Conservation (phyloP, 2,888 invertebrate genomes). For the Lamellibrachia satsuma region DNA sequence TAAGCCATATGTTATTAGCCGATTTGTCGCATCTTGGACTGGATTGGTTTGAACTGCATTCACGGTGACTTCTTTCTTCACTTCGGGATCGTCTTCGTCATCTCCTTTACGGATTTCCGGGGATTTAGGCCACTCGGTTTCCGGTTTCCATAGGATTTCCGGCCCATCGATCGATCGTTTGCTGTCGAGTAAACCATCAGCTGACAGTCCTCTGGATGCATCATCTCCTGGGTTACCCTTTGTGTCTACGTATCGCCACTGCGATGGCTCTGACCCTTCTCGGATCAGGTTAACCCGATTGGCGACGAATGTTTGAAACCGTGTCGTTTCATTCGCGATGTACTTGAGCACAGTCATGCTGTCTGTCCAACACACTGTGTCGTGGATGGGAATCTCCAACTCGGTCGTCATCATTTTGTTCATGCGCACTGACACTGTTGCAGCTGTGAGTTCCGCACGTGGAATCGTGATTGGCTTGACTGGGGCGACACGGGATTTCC, state of each 20-base stretch:
- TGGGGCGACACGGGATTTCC: too few relatives aligned
- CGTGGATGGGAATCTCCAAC: too few relatives aligned
- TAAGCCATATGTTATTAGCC: slow-evolving; percentile 24
- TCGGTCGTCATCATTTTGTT: too few relatives aligned
- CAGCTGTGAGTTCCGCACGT: too few relatives aligned
- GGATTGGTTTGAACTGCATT: not conserved
- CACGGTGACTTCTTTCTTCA: slow-evolving; percentile 20
- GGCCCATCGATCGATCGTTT: slow-evolving; percentile 36
- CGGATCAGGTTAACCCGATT: slow-evolving; percentile 43
- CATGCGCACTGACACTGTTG: too few relatives aligned
- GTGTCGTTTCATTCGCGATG: slow-evolving; percentile 36
- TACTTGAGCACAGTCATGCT: too few relatives aligned
- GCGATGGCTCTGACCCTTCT: slow-evolving; percentile 35
- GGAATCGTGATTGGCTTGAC: too few relatives aligned
- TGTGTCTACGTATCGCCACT: slow-evolving; percentile 42
- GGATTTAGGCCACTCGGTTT: not conserved
- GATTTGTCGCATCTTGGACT: not conserved
- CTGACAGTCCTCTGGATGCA: slow-evolving; percentile 39
- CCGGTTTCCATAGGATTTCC: slow-evolving; percentile 25
- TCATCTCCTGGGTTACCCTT: slow-evolving; percentile 44
- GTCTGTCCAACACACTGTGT: too few relatives aligned
- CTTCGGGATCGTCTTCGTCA: slow-evolving; percentile 32
- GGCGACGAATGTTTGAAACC: slow-evolving; percentile 45
- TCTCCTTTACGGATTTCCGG: not conserved
- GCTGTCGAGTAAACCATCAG: slow-evolving; percentile 25